Evolutionary conservation across 2,888 invertebrate genomes (phyloP).

Genomic region (Leptopilina myrica): DNA sequence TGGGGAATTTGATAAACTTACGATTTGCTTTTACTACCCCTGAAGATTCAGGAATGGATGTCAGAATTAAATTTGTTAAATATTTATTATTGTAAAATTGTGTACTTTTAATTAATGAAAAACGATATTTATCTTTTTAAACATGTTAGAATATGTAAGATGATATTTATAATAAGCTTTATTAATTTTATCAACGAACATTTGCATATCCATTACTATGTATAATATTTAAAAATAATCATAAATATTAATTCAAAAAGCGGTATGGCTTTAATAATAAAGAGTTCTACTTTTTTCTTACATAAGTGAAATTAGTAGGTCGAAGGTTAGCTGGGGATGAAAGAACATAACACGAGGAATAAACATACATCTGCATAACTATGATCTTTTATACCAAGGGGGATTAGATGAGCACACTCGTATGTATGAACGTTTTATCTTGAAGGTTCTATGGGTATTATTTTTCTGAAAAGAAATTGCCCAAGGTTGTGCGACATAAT

Average conservation of each 20-base stretch:
- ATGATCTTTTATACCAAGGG: slow-evolving; percentile 26
- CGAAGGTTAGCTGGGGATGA: background rate
- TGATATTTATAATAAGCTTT: no score
- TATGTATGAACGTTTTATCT: slow-evolving; percentile 22
- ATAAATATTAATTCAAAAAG: background rate
- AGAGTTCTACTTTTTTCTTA: background rate
- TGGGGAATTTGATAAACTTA: no score
- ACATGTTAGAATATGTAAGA: no score
- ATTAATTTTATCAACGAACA: no score
- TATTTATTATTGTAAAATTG: no score
- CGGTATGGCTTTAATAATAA: background rate
- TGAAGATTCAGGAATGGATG: no score
- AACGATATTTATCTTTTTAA: no score
- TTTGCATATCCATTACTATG: no score
- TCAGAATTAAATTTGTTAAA: no score
- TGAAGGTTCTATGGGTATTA: slow-evolving; percentile 9
- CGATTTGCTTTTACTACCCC: no score
- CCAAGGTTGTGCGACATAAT: slow-evolving; percentile 16
- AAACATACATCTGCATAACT: slow-evolving; percentile 32
- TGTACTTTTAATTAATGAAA: no score
- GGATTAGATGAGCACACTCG: slow-evolving; percentile 15
- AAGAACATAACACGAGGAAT: slow-evolving; percentile 4
- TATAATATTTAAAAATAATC: no score
- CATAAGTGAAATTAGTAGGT: background rate
- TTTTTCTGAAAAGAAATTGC: slow-evolving; percentile 3